Conservation (phyloP, 2,888 invertebrate species). For the Yponomeuta plumbellus region DNA sequence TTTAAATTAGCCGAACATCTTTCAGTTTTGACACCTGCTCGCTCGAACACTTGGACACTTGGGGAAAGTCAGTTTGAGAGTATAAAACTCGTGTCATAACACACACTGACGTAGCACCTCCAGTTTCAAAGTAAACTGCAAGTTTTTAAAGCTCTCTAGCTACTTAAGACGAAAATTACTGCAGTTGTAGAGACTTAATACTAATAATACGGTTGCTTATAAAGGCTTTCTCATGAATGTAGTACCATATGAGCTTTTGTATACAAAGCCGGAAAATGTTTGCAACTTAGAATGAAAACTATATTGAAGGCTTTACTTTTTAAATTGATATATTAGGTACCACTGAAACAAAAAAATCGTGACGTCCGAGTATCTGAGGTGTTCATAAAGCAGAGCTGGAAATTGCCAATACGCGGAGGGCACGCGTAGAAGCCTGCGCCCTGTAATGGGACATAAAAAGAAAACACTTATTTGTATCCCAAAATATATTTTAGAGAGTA, state of each 20-base stretch:
- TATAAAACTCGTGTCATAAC: not conserved
- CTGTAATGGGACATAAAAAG: no score
- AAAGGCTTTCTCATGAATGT: not conserved
- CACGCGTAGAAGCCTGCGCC: no score
- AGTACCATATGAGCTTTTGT: no score
- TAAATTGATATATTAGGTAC: no score
- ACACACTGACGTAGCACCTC: constrained; percentile 39
- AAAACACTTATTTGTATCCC: no score
- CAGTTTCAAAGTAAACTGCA: constrained; percentile 35
- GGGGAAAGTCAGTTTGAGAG: not conserved
- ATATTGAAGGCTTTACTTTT: no score
- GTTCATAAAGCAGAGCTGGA: no score
- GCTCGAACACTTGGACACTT: not conserved
- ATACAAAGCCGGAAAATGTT: no score
- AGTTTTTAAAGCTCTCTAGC: constrained; percentile 30
- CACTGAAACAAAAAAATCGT: no score
- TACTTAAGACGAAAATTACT: not conserved
- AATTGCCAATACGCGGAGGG: no score
- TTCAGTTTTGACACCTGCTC: constrained; percentile 75
- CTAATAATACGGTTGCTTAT: not conserved
- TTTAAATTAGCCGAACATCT: constrained; percentile 72
- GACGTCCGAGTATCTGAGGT: no score
- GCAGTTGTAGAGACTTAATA: not conserved
- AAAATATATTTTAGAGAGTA: not conserved
- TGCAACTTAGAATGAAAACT: no score